Evolutionary conservation across 2,797 vertebrate species (phyloP), one percentile per base, ranked within the genome.

Genomic region (Urosaurus nigricauda): DNA sequence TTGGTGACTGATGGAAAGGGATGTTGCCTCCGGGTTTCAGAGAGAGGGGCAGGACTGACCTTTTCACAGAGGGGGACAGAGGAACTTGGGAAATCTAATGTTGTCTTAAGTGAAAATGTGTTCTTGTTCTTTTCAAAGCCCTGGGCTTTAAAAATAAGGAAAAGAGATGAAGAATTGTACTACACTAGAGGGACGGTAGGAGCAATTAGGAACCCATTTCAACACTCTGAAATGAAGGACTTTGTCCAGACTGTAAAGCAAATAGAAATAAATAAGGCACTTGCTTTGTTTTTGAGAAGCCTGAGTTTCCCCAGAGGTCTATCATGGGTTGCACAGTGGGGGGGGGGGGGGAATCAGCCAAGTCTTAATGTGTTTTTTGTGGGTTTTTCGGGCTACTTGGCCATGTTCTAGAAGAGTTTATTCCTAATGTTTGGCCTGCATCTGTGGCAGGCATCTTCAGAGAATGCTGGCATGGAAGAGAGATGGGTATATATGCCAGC

Each of bases 31-130:
- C 1, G 90, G 91, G 75, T 85, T 82, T 13, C 87, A 0, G 86
- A 89, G 81, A 80, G 53, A 83, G 84, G 51, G 74, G 5, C 89
- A n/a, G 75, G 84, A 35, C 89, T 87, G 93, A 93, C 93, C 92
- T 90, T 90, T 89, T 0, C 35, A 47, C 17, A 89, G 83, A 81
- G 73, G 0, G 13, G 53, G 4, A 0, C 0, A 14, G 13, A n/a
- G 75, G 6, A 56, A 84, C 58, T 89, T 63, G 78, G 32, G 71
- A 43, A 70, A 7, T 90, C 70, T 0, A 4, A 51, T 58, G 79
- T 87, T 37, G 73, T 43, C 93, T 87, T 87, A 86, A 2, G 12
- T 85, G 85, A 87, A 94, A 51, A 2, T 14, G 0, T 6, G 19
- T 75, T 12, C 12, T 63, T 88, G 51, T 88, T 87, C 35, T 58